Base-by-base conservation (phyloP, 2,888 invertebrate species). In the Melinaea marsaeus region DNA sequence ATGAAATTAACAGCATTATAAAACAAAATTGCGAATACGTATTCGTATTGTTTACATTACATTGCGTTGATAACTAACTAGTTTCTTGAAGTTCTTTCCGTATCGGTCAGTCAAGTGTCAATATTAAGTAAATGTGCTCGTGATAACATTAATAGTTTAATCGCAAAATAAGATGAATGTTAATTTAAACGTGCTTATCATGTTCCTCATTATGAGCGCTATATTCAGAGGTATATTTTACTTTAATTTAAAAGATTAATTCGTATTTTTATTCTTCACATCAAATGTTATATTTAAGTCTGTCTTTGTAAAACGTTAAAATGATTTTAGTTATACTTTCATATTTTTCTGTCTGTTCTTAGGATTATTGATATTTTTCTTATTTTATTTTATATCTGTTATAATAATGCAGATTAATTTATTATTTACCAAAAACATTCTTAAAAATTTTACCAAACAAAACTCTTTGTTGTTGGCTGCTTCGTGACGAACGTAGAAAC, bases 141-240 rank as follows among this genome's bases (percentile, higher is more conserved):
- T 22, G 22, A 22, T 22, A 22, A 22, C 1, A 22, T 22, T 22
- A 22, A 22, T 22, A 22, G 22, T 22, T 22, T 22, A 22, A 22
- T 22, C 22, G 51, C 51, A 32, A 34, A 57, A 58, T 33, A 60
- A 57, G 57, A 67, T 67, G 67, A 67, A 59, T 59, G 58, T 64
- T 33, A n/a, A 51, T 56, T 47, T 61, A 13, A 60, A 60, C 32
- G 22, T 67, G 5, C 22, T 59, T 61, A 51, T 67, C 34, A 22
- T 64, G 13, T 60, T 54, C 2, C 3, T 64, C 11, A 47, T 67
- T 32, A 35, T 62, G 46, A 51, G 57, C 3, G 58, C 37, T n/a
- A 60, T 58, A 60, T 35, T 58, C 11, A 37, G 58, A 67, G 67
- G 67, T 67, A 67, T 35, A 54, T 60, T 13, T 13, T 13, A 42